Evolutionary conservation across 30 jellyfish, hydroid and myxozoan genomes (phyloP).

Genomic region (Aurelia sp.): DNA sequence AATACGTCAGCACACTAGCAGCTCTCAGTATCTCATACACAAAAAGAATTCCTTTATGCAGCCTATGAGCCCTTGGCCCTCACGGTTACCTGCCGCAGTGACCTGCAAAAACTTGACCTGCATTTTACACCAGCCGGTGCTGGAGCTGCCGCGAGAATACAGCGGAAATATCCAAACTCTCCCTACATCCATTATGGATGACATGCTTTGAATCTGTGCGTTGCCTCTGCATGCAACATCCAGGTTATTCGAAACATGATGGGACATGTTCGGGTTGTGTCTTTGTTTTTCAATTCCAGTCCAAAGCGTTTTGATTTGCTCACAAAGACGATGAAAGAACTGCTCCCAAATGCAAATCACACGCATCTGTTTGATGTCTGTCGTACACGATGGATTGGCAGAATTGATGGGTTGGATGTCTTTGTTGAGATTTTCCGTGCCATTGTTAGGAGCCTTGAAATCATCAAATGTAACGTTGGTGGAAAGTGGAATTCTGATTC

Average conservation of each 20-base stretch:
- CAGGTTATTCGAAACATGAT: constrained; percentile 51
- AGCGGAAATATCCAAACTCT: constrained; percentile 11
- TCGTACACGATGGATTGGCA: constrained; percentile 58
- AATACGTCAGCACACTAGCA: too few species aligned
- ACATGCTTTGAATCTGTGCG: constrained; percentile 63
- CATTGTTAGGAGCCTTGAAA: neutral
- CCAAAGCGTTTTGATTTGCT: constrained; percentile 26
- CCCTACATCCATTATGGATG: constrained; percentile 46
- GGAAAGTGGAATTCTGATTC: constrained; percentile 10
- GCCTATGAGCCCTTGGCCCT: too few species aligned
- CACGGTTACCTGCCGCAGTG: too few species aligned
- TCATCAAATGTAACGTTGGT: neutral
- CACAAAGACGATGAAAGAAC: neutral
- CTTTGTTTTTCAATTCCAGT: constrained; percentile 4
- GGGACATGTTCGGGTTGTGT: constrained; percentile 50
- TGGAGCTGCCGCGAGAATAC: constrained; percentile 47
- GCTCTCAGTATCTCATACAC: too few species aligned
- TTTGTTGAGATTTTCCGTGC: constrained; percentile 40
- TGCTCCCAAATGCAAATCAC: constrained; percentile 6
- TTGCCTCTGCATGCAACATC: constrained; percentile 43
- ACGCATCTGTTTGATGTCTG: too few species aligned
- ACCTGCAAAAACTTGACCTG: too few species aligned
- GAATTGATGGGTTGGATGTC: constrained; percentile 51
- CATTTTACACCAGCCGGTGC: too few species aligned
- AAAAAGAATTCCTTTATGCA: too few species aligned